A percentile compares a stretch with the other conserved stretches of the same genome.
Evolutionary conservation across 1,140 invertebrate species (phyloP).

Genomic region (Himalopsyche phryganea): DNA sequence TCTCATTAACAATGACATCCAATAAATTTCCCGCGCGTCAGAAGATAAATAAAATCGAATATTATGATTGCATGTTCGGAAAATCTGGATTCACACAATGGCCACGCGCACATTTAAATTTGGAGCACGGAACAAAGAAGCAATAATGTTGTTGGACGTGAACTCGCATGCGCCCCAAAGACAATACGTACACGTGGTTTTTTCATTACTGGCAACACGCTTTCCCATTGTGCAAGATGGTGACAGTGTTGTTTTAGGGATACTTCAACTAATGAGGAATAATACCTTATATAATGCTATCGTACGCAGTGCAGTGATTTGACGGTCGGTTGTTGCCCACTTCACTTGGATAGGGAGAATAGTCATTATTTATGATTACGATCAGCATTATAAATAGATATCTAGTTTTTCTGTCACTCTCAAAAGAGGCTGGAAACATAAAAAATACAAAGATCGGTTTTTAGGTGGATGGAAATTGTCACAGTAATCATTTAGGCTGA

Average conservation of each 20-base stretch:
- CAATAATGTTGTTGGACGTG: constrained; percentile 11
- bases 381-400: no score
- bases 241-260: constrained; percentile 13
- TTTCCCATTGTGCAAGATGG: not conserved
- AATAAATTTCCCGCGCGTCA: no score
- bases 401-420: no score
- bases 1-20: no score
- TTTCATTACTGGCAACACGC: constrained; percentile 11
- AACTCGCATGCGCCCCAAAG: constrained; percentile 1
- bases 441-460: no score
- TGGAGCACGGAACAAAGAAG: constrained; percentile 8
- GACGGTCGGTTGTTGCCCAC: no score
- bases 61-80: constrained; percentile 1
- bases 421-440: no score
- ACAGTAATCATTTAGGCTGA: no score
- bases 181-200: constrained; percentile 22
- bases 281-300: constrained; percentile 10
- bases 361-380: no score
- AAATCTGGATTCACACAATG: constrained; percentile 2
- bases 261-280: constrained; percentile 19
- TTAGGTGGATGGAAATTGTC: no score
- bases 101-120: constrained; percentile 9
- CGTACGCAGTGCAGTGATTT: constrained; percentile 7
- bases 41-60: no score
- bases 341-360: no score